Conservation (phyloP, 2,113 vertebrate species). For the Callopanchax toddi region DNA sequence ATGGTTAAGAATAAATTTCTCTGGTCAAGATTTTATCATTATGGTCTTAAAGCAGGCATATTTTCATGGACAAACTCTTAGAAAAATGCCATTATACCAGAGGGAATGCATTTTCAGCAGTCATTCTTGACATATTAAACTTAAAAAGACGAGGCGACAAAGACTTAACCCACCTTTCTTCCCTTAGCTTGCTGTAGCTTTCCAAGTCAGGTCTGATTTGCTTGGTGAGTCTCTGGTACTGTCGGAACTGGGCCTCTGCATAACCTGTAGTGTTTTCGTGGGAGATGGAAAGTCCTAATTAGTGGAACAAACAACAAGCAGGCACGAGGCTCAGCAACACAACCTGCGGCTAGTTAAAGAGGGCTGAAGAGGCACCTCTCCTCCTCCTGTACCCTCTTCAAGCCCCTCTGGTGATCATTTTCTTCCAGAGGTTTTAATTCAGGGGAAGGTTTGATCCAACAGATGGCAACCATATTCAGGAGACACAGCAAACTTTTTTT, state of each 20-base stretch:
- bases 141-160: background rate
- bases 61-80: background rate
- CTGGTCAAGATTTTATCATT: constrained; percentile 42
- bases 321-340: constrained; percentile 43
- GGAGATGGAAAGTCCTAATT: constrained; percentile 47
- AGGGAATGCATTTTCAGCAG: background rate
- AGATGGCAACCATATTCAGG: constrained; percentile 67
- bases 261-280: constrained; percentile 80
- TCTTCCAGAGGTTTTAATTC: constrained; percentile 52
- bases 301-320: constrained; percentile 69
- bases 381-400: constrained; percentile 20
- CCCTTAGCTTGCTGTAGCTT: constrained; percentile 85
- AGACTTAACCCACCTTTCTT: constrained; percentile 82
- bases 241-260: constrained; percentile 93
- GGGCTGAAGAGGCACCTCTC: constrained; percentile 11
- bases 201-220: constrained; percentile 96
- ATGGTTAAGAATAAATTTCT: constrained; percentile 26
- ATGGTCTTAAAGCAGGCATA: background rate
- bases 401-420: constrained; percentile 56
- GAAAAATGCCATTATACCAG: background rate
- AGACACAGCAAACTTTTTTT: constrained; percentile 21
- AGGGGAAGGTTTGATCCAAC: constrained; percentile 48
- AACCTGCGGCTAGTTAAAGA: constrained; percentile 56
- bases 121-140: background rate
- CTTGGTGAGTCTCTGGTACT: constrained; percentile 93